Conservation (phyloP, 2,797 vertebrate genomes). For the Gastrophryne carolinensis region DNA sequence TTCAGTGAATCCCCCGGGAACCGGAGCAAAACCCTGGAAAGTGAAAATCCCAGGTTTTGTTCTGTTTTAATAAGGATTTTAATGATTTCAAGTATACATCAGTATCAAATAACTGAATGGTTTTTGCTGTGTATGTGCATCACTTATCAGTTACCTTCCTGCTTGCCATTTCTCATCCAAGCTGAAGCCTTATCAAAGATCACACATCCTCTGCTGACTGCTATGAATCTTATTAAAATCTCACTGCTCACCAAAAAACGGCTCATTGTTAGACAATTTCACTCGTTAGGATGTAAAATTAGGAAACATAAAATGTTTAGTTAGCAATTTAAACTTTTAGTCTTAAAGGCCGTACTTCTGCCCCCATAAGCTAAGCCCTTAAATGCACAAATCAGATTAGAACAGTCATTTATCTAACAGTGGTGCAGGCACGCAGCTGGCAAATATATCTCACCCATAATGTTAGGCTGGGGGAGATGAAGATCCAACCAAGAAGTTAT, state of each 20-base stretch:
- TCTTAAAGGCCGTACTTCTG: too few relatives aligned
- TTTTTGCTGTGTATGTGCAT: conserved; percentile 30
- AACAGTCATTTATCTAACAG: too few relatives aligned
- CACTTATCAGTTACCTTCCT: conserved; percentile 3
- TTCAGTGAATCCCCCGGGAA: too few relatives aligned
- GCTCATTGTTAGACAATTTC: conserved; percentile 35
- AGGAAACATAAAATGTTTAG: conserved; percentile 10
- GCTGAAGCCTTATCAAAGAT: conserved; percentile 23
- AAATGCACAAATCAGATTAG: too few relatives aligned
- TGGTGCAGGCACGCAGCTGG: too few relatives aligned
- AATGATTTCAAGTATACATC: conserved; percentile 51
- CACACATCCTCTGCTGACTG: conserved; percentile 19
- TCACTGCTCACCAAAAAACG: conserved; percentile 28
- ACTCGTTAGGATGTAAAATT: conserved; percentile 5
- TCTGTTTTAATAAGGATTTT: conserved; percentile 34
- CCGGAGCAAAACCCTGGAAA: too few relatives aligned
- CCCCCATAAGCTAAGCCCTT: too few relatives aligned
- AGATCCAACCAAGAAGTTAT: too few relatives aligned
- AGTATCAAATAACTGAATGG: conserved; percentile 43
- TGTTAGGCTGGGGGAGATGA: too few relatives aligned
- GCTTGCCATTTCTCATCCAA: conserved; percentile 27
- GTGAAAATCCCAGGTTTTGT: too few relatives aligned
- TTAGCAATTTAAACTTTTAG: background rate
- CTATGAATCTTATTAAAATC: conserved; percentile 19
- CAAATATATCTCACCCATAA: too few relatives aligned